Base-by-base conservation (phyloP, 1,140 invertebrate genomes). In the Dendrolimus punctatus region DNA sequence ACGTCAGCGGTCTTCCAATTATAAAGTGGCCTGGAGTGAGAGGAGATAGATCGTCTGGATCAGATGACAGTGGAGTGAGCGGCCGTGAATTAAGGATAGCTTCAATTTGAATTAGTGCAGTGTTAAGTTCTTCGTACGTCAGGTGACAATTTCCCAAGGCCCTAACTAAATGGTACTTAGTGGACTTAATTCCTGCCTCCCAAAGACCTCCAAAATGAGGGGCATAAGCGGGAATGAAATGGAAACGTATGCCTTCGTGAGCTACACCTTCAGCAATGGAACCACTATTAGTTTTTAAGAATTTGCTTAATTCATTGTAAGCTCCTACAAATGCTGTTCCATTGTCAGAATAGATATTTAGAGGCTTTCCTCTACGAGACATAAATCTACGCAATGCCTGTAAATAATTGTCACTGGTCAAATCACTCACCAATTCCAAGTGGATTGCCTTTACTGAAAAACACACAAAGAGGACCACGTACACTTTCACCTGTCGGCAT, bases 121-220 rank as follows among this genome's bases (percentile, higher is more conserved):
- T 66, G 6, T 38, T 50, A n/a, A 66, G 38, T 10, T 58, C 60
- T 51, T 63, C 60, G 46, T 54, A 66, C 8, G 57, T 66, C 38
- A 63, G 49, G 36, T 39, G 40, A 40, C 37, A 41, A 53, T 66
- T 55, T 7, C 51, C 52, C 40, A 58, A 39, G 9, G 56, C 41
- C 40, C 58, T 48, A 6, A 52, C 54, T 39, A 66, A 40, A 46
- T 66, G 64, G 46, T 40, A 46, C 41, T 58, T 65, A 36, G 51
- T 46, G n/a, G 40, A 46, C 36, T 65, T 65, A 36, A 62, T 45
- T 36, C 53, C 57, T 45, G 53, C 46, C 39, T 63, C 61, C 57
- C 47, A 60, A 5, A 64, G 5, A 8, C 48, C 57, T 37, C 50
- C 53, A 46, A 63, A 60, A 40, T 67, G 54, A 47, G 64, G 52